Base-by-base conservation (phyloP, 2,113 vertebrate genomes). In the Struthidea cinerea region DNA sequence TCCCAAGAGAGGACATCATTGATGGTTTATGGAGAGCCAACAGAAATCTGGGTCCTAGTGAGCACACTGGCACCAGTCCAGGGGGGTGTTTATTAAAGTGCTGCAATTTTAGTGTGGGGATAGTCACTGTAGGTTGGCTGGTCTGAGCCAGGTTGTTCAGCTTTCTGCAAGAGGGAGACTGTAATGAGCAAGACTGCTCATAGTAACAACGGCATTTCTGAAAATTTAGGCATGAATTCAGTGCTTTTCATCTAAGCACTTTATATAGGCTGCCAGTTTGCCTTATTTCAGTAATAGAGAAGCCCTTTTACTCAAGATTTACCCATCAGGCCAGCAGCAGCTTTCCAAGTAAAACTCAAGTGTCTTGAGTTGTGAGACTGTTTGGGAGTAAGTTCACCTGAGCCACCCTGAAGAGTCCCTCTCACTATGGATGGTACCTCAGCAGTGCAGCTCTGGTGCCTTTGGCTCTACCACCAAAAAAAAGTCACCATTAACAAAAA, bases 21-120 rank as follows among this genome's bases (percentile, higher is more conserved):
- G 18, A 37, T 49, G 33, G 8, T 20, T 71, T 46, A 21, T 71
- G 30, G 91, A 52, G 13, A 52, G 30, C 7, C 49, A 70, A 7
- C 20, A 67, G 33, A 50, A 82, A 60, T 22, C 5, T 68, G 32
- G 13, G 28, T 87, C 17, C 10, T 57, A 5, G 33, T 69, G 53
- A 57, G 37, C 16, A 64, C 1, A 0, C 21, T 61, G 44, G 13
- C n/a, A 79, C 12, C n/a, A n/a, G 2, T 18, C 37, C 19, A 39
- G 16, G 7, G 50, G 3, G 3, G 0, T 33, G 22, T 50, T 86
- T 56, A 53, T 10, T 14, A 60, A 32, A 1, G 1, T 22, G 27
- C 30, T 88, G 47, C 61, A 27, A 21, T 55, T 90, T 41, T n/a
- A 77, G 10, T 14, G 3, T 23, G 13, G 12, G 27, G 24, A 28